These are phyloP conservation scores for Lottia gigantea DNA, from an alignment of 2,888 invertebrate species.

Conservation along the genomic window DNA sequence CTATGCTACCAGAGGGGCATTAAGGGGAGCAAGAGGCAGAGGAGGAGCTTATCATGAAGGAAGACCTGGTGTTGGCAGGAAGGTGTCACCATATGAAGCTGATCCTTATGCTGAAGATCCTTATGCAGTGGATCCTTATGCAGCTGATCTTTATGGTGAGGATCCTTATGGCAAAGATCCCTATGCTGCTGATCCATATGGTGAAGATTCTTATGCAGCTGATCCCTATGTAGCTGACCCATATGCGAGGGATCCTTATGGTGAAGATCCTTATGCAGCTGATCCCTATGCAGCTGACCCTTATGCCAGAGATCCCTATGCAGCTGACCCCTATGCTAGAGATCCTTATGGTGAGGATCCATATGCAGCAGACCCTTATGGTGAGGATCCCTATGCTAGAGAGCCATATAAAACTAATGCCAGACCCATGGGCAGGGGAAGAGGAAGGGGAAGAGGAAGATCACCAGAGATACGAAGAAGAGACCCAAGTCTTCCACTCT, in stretches of 20 bases:
- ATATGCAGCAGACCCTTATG: background rate
- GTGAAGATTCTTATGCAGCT: background rate
- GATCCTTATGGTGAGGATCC: background rate
- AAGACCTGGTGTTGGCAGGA: too few relatives aligned
- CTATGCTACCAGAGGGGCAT: too few relatives aligned
- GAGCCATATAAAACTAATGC: background rate
- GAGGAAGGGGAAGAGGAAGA: background rate
- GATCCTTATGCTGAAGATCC: slow-evolving; percentile 1
- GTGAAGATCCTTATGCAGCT: background rate
- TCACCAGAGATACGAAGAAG: background rate
- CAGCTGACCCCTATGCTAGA: background rate
- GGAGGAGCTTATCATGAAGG: too few relatives aligned
- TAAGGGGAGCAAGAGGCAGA: background rate
- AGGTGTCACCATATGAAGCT: background rate
- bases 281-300: background rate
- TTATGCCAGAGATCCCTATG: background rate
- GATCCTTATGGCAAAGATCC: background rate
- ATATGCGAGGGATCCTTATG: background rate
- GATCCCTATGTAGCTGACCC: background rate
- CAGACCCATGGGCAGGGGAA: background rate
- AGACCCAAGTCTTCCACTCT: background rate
- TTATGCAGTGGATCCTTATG: background rate
- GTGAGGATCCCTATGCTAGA: background rate
- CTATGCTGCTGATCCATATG: background rate
- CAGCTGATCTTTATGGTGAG: background rate